Conservation (phyloP, 1,140 invertebrate genomes). For the Portunus trituberculatus region DNA sequence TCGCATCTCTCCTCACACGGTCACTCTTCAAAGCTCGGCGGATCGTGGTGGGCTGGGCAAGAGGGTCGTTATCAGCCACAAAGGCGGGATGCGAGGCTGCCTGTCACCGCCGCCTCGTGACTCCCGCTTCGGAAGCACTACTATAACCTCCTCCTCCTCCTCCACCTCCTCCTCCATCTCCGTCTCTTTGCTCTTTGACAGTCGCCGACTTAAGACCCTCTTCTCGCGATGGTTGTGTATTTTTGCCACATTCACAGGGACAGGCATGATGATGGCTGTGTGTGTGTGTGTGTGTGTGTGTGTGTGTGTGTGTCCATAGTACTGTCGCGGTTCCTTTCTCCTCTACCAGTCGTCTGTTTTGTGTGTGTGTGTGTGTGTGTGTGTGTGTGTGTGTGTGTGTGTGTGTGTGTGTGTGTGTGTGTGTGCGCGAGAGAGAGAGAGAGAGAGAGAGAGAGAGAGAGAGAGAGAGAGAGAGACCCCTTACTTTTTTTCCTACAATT, state of each 20-base stretch:
- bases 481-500: not conserved
- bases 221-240: not conserved
- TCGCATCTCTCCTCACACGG: not conserved
- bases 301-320: slow-evolving; percentile 38
- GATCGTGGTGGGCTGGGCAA: not conserved
- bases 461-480: too few relatives aligned
- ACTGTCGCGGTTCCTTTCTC: not conserved
- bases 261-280: not conserved
- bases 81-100: not conserved
- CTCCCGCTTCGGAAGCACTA: not conserved
- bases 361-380: slow-evolving; percentile 42
- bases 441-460: too few relatives aligned
- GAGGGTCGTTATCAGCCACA: not conserved
- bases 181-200: not conserved
- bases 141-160: not conserved
- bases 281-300: slow-evolving; percentile 59
- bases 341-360: not conserved
- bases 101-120: slow-evolving; percentile 5
- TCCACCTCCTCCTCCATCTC: not conserved
- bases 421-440: too few relatives aligned
- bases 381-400: slow-evolving; percentile 27
- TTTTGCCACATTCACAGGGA: not conserved
- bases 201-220: not conserved
- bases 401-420: not conserved
- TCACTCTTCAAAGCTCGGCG: not conserved